These are phyloP conservation scores for Elachura formosa DNA, from an alignment of 2,113 vertebrate species.

Conservation along the genomic window DNA sequence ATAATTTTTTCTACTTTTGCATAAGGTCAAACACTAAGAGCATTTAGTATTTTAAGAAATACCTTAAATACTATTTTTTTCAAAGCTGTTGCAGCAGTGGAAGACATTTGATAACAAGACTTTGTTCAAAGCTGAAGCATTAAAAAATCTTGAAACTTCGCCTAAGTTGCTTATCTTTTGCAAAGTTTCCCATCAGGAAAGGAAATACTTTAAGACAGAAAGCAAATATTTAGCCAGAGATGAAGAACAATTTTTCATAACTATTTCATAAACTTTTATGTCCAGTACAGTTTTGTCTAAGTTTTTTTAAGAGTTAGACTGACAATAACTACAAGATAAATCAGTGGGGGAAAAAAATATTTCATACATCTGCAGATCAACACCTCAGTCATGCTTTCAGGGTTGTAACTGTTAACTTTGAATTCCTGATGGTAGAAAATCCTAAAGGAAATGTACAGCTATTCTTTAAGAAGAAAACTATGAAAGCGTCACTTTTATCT, in stretches of 20 bases:
- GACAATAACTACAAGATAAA: background rate
- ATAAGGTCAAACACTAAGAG: background rate
- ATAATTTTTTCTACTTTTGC: background rate
- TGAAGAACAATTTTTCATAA: background rate
- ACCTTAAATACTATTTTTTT: background rate
- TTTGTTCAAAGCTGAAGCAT: background rate
- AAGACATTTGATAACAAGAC: background rate
- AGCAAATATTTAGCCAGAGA: background rate
- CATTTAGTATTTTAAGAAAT: background rate
- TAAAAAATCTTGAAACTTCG: background rate
- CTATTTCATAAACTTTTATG: background rate
- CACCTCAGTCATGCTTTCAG: background rate
- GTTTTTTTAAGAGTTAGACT: background rate
- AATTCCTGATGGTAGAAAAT: background rate
- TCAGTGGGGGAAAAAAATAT: background rate
- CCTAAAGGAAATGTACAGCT: background rate
- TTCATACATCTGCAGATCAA: background rate
- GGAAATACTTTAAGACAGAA: background rate
- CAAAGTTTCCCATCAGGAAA: background rate
- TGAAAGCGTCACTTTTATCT: background rate
- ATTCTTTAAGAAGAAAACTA: background rate
- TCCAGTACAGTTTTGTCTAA: background rate
- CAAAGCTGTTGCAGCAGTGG: background rate
- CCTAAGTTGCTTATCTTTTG: background rate
- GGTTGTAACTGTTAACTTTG: background rate